A percentile compares a stretch with the other conserved stretches of the same genome.
Evolutionary conservation across 2,888 invertebrate species (phyloP).

Genomic region (Chaetogeoica ovagalla): DNA sequence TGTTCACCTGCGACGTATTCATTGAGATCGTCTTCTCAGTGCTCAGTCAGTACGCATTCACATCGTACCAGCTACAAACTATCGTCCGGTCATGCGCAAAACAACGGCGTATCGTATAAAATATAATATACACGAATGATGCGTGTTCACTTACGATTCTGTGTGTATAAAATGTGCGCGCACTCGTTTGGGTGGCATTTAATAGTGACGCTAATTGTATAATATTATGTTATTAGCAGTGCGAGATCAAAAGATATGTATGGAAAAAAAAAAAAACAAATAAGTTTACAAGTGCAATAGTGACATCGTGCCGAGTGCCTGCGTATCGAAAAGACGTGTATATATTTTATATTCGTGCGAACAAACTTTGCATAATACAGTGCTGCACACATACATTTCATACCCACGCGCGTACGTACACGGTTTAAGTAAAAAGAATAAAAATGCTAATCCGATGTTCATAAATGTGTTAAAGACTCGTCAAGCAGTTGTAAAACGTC

Average conservation of each 20-base stretch:
- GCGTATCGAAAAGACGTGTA: background rate
- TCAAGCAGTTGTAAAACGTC: conserved; percentile 29
- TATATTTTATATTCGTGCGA: conserved; percentile 7
- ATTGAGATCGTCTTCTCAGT: too few species aligned
- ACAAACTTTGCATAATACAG: conserved; percentile 6
- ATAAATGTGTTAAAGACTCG: conserved; percentile 26
- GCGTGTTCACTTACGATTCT: too few species aligned
- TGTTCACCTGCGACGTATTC: too few species aligned
- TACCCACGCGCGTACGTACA: background rate
- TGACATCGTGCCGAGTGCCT: conserved; percentile 2
- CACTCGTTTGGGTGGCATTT: conserved; percentile 24
- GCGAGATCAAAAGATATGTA: conserved; percentile 4
- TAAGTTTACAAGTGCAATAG: conserved; percentile 13
- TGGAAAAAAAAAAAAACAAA: background rate
- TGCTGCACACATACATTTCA: too few species aligned
- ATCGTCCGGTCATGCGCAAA: too few species aligned
- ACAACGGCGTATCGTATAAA: too few species aligned
- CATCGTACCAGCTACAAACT: too few species aligned
- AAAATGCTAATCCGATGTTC: conserved; percentile 21
- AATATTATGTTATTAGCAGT: conserved; percentile 4
- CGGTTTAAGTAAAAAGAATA: background rate
- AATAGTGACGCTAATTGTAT: background rate
- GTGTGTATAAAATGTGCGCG: too few species aligned
- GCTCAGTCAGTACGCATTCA: too few species aligned
- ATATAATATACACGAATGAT: too few species aligned